A percentile compares a stretch with the other conserved stretches of the same genome.
Evolutionary conservation across 2,113 vertebrate species (phyloP).

Genomic region (Pluvialis apricaria): DNA sequence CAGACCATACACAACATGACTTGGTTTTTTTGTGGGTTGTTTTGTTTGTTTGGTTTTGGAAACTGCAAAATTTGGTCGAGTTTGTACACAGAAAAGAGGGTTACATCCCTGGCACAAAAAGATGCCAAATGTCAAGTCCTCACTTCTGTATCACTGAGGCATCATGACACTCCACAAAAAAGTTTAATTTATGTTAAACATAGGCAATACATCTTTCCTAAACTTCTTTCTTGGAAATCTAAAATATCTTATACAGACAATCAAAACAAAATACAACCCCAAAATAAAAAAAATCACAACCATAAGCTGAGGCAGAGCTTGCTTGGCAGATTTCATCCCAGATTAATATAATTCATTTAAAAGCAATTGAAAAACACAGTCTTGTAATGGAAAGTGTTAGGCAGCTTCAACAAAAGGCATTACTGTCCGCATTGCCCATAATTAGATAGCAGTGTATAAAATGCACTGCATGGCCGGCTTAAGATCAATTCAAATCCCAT

Average conservation of each 20-base stretch:
- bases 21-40: too few relatives aligned
- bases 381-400: constrained; percentile 13
- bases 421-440: neutral
- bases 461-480: neutral
- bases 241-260: neutral
- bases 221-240: neutral
- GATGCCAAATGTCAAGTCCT: neutral
- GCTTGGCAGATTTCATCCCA: constrained; percentile 23
- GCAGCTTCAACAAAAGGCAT: constrained; percentile 41
- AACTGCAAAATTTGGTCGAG: neutral
- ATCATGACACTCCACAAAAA: neutral
- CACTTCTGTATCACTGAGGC: neutral
- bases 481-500: constrained; percentile 67
- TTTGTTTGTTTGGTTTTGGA: neutral
- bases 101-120: neutral
- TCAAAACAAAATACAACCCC: neutral
- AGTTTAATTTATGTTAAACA: neutral
- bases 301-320: neutral
- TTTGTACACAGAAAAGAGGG: neutral
- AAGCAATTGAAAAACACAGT: neutral
- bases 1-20: neutral
- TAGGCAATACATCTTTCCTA: neutral
- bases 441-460: constrained; percentile 48
- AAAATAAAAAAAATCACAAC: neutral
- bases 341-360: constrained; percentile 29